Evolutionary conservation across 2,113 vertebrate genomes (phyloP).

Genomic region (Sciurus niger): DNA sequence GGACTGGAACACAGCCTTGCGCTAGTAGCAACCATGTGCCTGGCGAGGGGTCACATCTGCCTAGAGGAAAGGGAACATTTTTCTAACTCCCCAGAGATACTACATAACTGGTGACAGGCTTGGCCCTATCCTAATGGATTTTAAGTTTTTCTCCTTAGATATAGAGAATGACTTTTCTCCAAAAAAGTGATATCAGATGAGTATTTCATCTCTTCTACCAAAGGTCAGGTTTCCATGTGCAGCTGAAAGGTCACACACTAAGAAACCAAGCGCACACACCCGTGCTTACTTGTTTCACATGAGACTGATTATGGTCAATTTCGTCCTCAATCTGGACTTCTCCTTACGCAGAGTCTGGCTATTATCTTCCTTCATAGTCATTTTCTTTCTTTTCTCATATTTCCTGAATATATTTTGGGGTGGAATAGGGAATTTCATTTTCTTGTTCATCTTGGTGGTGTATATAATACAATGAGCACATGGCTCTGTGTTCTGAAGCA

Average conservation of each 20-base stretch:
- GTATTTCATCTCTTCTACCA: constrained; percentile 20
- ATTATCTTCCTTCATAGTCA: neutral
- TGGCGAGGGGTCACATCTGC: neutral
- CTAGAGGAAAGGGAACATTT: neutral
- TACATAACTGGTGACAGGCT: accelerated
- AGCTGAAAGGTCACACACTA: neutral
- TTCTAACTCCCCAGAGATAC: neutral
- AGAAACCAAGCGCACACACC: neutral
- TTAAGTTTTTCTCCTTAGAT: neutral
- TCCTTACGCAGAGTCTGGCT: neutral
- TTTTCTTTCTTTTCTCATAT: neutral
- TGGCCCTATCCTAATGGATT: neutral
- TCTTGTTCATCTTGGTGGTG: neutral
- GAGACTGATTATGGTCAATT: neutral
- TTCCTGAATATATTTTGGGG: neutral
- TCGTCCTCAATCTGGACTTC: neutral
- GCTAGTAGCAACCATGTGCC: neutral
- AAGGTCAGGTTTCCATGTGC: neutral
- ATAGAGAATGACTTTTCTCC: neutral
- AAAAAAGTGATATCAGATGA: neutral
- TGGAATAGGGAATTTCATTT: neutral
- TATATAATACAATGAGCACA: neutral
- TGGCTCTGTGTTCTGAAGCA: neutral
- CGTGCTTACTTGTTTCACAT: neutral
- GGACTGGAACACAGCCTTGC: neutral